Evolutionary conservation across 2,113 vertebrate species (phyloP).

Genomic region (Toxotes chatareus): DNA sequence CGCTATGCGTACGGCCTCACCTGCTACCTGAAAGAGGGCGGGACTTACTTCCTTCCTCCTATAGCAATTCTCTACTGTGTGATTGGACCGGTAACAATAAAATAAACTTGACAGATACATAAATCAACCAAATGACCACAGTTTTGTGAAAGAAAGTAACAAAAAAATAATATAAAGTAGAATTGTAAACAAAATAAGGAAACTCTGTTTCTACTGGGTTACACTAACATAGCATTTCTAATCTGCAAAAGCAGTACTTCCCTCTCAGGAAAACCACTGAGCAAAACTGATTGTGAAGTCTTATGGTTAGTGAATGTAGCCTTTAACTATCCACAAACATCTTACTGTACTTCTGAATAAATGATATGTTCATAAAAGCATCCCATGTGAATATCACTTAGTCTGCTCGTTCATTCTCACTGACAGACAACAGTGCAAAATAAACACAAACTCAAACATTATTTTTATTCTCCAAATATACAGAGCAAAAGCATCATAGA

Average conservation of each 20-base stretch:
- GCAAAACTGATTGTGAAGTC: background rate
- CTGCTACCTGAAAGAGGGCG: too few relatives aligned
- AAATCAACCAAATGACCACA: too few relatives aligned
- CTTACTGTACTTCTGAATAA: background rate
- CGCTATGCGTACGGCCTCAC: too few relatives aligned
- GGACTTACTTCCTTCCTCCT: too few relatives aligned
- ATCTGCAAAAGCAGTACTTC: background rate
- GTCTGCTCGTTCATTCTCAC: slow-evolving; percentile 7
- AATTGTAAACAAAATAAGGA: too few relatives aligned
- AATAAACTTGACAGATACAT: too few relatives aligned
- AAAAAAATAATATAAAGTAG: too few relatives aligned
- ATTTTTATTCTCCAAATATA: slow-evolving; percentile 87
- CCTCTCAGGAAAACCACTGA: background rate
- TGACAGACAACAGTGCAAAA: slow-evolving; percentile 35
- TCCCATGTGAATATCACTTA: background rate
- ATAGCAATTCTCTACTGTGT: too few relatives aligned
- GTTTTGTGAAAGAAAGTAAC: too few relatives aligned
- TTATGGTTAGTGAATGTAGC: background rate
- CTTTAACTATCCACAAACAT: background rate
- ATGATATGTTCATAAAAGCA: slow-evolving; percentile 3
- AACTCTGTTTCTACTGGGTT: too few relatives aligned
- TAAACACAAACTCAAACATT: slow-evolving; percentile 71
- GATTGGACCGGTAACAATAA: too few relatives aligned
- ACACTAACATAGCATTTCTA: background rate
- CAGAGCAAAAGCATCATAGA: slow-evolving; percentile 87